Evolutionary conservation across 2,797 vertebrate genomes (phyloP), one percentile per base, ranked within the genome.

Genomic region (Protonibea diacanthus): DNA sequence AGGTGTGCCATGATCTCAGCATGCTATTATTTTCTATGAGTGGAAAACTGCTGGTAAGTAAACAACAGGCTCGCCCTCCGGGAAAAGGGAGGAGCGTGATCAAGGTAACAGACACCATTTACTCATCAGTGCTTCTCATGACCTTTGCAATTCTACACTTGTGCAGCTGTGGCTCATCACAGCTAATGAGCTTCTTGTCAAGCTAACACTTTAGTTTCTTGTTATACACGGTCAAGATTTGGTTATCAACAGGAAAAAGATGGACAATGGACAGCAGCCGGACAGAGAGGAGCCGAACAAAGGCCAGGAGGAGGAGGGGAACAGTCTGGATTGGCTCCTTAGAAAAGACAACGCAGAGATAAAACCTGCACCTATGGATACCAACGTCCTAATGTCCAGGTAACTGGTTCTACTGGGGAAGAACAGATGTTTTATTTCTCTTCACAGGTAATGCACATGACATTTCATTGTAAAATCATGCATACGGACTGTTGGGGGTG

Each of bases 301-400:
- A 20, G 56, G 1, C 0, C 17, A 25, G 3, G 49, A 44, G 2
- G 52, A 74, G 5, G 65, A 84, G 13, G 64, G 23, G 3, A 66
- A 57, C 3, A 9, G 65, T 2, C 66, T 80, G 67, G 74, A 80
- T 0, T 86, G 79, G 85, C 82, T 91, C 3, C 76, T 89, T 3
- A n/a, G 42, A 13, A 59, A 23, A 4, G 74, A 84, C 1, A 27
- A 2, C n/a, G 0, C 40, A 13, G 67, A 82, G 51, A 72, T 23
- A 0, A 49, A 7, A 11, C 59, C 40, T 17, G 51, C 20, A 0
- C 90, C 89, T 0, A 90, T 91, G 90, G 90, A 91, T 5, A 77
- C 71, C 62, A 86, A 87, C 59, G 0, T 81, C 27, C 10, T 44
- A 1, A 38, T 76, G 1, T 11, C 63, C 0, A 70, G 88, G 86